A percentile compares a stretch with the other conserved stretches of the same genome.
phyloP scores from a whole-genome alignment of 2,797 vertebrate genomes.

The Betta splendens region DNA sequence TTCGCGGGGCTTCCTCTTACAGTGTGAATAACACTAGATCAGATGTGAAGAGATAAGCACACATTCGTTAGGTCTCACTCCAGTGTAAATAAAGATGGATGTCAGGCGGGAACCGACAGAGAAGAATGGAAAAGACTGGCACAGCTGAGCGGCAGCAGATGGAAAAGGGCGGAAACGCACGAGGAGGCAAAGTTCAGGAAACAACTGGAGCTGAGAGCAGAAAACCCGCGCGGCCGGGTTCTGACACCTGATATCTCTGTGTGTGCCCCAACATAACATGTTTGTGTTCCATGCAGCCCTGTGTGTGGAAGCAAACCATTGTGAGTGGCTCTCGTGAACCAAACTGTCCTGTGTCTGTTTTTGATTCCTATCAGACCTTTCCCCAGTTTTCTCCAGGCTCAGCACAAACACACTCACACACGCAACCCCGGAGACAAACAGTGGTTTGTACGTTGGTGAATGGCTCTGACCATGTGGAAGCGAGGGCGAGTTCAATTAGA shows the following conservation, averaged over 20 bases:
- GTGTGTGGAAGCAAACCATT: background rate
- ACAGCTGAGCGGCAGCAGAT: background rate
- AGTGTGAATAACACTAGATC: slow-evolving; percentile 9
- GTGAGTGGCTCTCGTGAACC: no score
- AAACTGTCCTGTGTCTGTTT: background rate
- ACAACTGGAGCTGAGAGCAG: background rate
- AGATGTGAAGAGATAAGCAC: slow-evolving; percentile 21
- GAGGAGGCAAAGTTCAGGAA: slow-evolving; percentile 33
- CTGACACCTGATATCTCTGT: background rate
- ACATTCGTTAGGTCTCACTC: background rate
- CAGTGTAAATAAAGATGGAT: slow-evolving; percentile 32
- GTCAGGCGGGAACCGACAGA: slow-evolving; percentile 11
- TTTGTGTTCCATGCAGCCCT: background rate
- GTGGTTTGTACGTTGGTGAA: slow-evolving; percentile 42
- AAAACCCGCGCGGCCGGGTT: background rate
- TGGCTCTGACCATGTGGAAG: slow-evolving; percentile 52
- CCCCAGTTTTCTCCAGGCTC: background rate
- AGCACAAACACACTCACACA: slow-evolving; percentile 1
- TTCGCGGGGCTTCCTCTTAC: background rate
- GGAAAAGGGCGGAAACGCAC: slow-evolving; percentile 23
- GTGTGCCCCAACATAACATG: background rate
- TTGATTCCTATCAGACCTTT: background rate
- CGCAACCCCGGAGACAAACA: slow-evolving; percentile 32
- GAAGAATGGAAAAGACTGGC: slow-evolving; percentile 13
- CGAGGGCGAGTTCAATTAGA: slow-evolving; percentile 37